Evolutionary conservation across 2,113 vertebrate genomes (phyloP), one percentile per base, ranked within the genome.

Genomic region (Sinocyclocheilus grahami): DNA sequence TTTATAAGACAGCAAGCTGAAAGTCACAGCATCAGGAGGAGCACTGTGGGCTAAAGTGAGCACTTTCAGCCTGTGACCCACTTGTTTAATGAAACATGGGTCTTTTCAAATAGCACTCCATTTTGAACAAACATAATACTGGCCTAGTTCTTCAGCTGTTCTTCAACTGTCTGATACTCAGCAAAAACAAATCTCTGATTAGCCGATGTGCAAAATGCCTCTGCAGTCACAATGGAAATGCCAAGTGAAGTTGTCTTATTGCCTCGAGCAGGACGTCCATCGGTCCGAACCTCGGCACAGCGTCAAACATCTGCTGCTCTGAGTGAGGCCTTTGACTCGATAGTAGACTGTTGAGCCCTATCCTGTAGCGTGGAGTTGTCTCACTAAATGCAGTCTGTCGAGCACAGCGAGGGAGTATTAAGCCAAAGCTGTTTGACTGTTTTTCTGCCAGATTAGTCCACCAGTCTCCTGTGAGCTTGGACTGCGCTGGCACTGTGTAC

Each of bases 351-450:
- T 75, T 76, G 60, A 85, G 79, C 69, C 83, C 62, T 65, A 76
- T 87, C 87, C 81, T 69, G 88, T 72, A 48, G 67, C 22, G 51
- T 22, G 39, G 63, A 82, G 75, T 75, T 89, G 87, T 82, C 80
- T 86, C 74, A 24, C 85, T 90, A 88, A 89, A 90, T 39, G 63
- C 75, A 88, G 87, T 89, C 87, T 89, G 87, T 82, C 75, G 86
- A 83, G 89, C 88, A 85, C 88, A 88, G 87, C 71, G n/a, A 89
- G 88, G 74, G 87, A 80, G 89, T 33, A 82, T 90, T 89, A 88
- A 87, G 88, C 85, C 76, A 86, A 91, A 92, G 88, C 90, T 91
- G 88, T 86, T 82, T 78, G 86, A 92, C 85, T 46, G 79, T 82
- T 86, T 78, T 65, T 27, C 76, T 88, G 90, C 89, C 89, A 91